Conservation (phyloP, 1,140 invertebrate species). For the Chrysomallon squamiferum region DNA sequence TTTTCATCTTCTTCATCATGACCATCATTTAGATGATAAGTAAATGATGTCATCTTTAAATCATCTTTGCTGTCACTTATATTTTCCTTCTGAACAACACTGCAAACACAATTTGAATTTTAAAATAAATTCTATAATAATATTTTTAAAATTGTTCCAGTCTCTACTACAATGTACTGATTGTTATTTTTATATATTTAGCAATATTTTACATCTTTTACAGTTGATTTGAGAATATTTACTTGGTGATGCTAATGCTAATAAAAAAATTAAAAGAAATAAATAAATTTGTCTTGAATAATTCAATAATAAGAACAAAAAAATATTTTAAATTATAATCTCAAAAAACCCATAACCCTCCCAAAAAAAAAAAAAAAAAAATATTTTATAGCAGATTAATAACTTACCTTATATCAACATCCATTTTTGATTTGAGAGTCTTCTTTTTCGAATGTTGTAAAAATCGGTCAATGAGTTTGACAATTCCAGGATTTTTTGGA, state of each 20-base stretch:
- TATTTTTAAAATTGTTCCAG: not conserved
- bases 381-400: no score
- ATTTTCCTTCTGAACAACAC: slow-evolving; percentile 44
- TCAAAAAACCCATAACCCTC: no score
- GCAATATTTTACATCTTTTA: no score
- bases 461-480: slow-evolving; percentile 30
- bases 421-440: slow-evolving; percentile 19
- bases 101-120: slow-evolving; percentile 14
- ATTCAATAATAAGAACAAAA: no score
- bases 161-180: no score
- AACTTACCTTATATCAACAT: slow-evolving; percentile 40
- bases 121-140: not conserved
- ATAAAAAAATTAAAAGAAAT: no score
- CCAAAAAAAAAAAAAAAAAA: no score
- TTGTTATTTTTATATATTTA: no score
- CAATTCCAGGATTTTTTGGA: slow-evolving; percentile 19
- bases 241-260: no score
- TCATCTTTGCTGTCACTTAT: slow-evolving; percentile 33
- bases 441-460: slow-evolving; percentile 32
- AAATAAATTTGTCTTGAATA: no score
- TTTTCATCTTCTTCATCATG: slow-evolving; percentile 29
- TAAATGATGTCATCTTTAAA: slow-evolving; percentile 54
- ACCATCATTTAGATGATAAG: slow-evolving; percentile 42
- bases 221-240: no score
- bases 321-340: no score